Percentiles rank a stretch among this genome's conserved stretches.
phyloP scores from a whole-genome alignment of 2,113 vertebrate genomes.

The Colaptes auratus region DNA sequence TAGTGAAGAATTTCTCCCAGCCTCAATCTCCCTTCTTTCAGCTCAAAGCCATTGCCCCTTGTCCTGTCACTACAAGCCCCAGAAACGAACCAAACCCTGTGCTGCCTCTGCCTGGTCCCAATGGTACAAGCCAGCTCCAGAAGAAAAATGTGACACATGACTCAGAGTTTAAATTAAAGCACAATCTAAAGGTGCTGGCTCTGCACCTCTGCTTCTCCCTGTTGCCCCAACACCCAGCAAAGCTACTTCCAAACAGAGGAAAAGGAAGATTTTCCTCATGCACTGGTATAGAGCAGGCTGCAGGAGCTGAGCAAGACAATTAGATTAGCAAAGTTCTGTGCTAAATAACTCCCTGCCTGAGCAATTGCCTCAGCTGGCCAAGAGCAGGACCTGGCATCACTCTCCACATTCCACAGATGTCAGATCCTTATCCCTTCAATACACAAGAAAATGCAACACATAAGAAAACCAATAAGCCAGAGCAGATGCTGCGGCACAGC shows the following conservation, averaged over 20 bases:
- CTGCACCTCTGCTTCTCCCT: not conserved
- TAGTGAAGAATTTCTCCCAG: no score
- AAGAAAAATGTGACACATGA: not conserved
- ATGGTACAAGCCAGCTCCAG: not conserved
- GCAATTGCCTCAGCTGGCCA: constrained; percentile 58
- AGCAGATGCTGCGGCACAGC: not conserved
- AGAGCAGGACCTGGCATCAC: constrained; percentile 65
- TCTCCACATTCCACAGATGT: not conserved
- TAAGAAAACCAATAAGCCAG: not conserved
- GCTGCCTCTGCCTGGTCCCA: not conserved
- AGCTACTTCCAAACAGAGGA: not conserved
- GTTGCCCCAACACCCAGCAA: not conserved
- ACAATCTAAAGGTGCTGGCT: not conserved
- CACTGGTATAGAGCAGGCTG: constrained; percentile 60
- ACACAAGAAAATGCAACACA: not conserved
- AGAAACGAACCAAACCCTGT: no score
- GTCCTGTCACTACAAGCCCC: no score
- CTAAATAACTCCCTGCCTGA: constrained; percentile 71
- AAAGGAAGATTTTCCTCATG: not conserved
- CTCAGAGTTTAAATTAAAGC: not conserved
- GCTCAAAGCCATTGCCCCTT: no score
- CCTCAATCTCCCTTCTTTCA: no score
- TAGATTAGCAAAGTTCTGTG: constrained; percentile 66
- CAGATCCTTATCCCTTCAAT: constrained; percentile 1
- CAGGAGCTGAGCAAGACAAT: constrained; percentile 55